A percentile compares a stretch with the other conserved stretches of the same genome.
These are phyloP conservation scores for Tachuris rubrigastra DNA, from an alignment of 2,113 vertebrate species.

Conservation along the genomic window DNA sequence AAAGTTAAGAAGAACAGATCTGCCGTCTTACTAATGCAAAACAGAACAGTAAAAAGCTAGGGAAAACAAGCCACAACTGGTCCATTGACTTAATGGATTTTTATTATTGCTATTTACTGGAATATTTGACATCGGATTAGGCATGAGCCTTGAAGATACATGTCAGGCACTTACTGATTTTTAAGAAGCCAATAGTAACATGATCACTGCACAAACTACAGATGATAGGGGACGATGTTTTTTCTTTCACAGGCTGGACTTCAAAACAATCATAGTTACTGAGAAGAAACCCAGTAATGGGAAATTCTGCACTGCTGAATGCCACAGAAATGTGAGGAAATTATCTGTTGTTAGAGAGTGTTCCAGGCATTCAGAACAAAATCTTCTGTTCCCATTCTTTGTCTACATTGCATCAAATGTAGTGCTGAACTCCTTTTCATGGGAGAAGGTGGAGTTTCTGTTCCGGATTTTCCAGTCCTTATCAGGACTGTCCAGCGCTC, in stretches of 20 bases:
- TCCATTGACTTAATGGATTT: slow-evolving; percentile 5
- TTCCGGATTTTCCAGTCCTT: neutral
- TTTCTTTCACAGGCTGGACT: neutral
- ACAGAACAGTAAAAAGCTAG: slow-evolving; percentile 17
- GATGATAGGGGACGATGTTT: neutral
- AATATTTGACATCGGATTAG: slow-evolving; percentile 31
- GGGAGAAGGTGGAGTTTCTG: neutral
- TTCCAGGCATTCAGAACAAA: neutral
- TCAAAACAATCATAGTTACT: neutral
- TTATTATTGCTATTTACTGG: slow-evolving; percentile 34
- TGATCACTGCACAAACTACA: neutral
- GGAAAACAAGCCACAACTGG: slow-evolving; percentile 6
- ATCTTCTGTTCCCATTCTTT: neutral
- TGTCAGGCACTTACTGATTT: neutral
- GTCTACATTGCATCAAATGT: neutral
- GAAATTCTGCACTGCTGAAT: neutral
- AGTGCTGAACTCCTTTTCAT: neutral
- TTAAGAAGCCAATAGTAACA: neutral
- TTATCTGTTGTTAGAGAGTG: neutral
- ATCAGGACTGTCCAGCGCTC: neutral
- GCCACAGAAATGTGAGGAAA: neutral
- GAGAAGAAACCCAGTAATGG: neutral
- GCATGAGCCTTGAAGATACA: neutral
- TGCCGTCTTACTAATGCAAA: slow-evolving; percentile 37
- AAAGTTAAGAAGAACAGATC: slow-evolving; percentile 5